These are phyloP conservation scores for Lamellibrachia satsuma DNA, from an alignment of 2,888 invertebrate genomes.

Conservation along the genomic window DNA sequence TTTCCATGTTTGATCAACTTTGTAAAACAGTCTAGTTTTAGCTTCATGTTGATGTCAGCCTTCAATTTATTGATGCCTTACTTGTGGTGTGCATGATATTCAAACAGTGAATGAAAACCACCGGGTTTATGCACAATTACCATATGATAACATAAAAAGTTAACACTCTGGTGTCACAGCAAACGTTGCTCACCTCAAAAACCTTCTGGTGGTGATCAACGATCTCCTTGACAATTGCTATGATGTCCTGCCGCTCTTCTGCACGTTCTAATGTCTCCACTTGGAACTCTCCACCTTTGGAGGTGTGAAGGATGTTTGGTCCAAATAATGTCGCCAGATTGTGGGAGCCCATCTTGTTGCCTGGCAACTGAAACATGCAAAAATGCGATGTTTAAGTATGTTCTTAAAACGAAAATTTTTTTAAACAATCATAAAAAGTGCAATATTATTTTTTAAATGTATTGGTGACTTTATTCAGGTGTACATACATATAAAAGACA, in stretches of 20 bases:
- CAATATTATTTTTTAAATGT: not conserved
- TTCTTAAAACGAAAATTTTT: not conserved
- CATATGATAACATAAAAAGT: not conserved
- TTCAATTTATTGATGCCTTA: no score
- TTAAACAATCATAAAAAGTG: not conserved
- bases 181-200: constrained; percentile 70
- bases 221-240: constrained; percentile 76
- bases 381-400: constrained; percentile 21
- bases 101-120: no score
- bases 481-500: no score
- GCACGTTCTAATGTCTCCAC: constrained; percentile 71
- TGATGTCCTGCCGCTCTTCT: constrained; percentile 81
- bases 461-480: no score
- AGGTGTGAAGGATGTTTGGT: constrained; percentile 86
- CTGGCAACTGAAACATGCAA: constrained; percentile 70
- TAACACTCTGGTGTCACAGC: not conserved
- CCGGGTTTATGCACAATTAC: not conserved
- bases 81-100: no score
- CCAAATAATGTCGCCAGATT: constrained; percentile 93
- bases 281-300: constrained; percentile 57
- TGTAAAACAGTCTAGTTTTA: no score
- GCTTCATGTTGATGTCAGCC: no score
- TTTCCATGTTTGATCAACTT: no score
- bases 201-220: constrained; percentile 79
- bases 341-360: constrained; percentile 93